Evolutionary conservation across 2,888 invertebrate species (phyloP).

Genomic region (Drosophila multiciliata): DNA sequence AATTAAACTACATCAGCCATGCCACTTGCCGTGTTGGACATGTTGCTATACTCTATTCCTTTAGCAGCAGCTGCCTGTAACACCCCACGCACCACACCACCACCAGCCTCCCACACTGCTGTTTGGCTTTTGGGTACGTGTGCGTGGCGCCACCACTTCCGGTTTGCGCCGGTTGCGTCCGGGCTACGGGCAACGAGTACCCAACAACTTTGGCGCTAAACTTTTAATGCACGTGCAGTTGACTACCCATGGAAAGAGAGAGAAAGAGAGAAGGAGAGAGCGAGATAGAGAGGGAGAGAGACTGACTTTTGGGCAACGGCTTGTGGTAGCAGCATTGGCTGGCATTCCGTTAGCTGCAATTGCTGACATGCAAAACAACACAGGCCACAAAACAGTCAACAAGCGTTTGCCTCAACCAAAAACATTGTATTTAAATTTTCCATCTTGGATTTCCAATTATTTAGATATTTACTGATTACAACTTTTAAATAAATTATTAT

Average conservation of each 20-base stretch:
- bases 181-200: constrained; percentile 26
- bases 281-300: not conserved
- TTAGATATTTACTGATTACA: not conserved
- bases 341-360: constrained; percentile 38
- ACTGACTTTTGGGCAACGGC: constrained; percentile 49
- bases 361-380: constrained; percentile 25
- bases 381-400: constrained; percentile 50
- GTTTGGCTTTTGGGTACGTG: constrained; percentile 38
- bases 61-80: constrained; percentile 15
- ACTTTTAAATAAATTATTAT: not conserved
- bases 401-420: not conserved
- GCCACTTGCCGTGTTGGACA: constrained; percentile 30
- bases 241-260: constrained; percentile 27
- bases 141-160: constrained; percentile 67
- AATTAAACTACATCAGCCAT: constrained; percentile 72
- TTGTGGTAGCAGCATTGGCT: constrained; percentile 46
- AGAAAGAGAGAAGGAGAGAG: not conserved
- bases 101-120: not conserved
- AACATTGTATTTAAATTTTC: not conserved
- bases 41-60: constrained; percentile 17
- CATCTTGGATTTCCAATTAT: not conserved
- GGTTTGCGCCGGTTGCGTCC: constrained; percentile 62
- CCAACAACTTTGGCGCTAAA: constrained; percentile 72
- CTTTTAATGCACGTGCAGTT: constrained; percentile 74
- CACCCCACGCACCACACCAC: too few relatives aligned